phyloP scores from a whole-genome alignment of 2,888 invertebrate species.

The Endomychus coccineus region DNA sequence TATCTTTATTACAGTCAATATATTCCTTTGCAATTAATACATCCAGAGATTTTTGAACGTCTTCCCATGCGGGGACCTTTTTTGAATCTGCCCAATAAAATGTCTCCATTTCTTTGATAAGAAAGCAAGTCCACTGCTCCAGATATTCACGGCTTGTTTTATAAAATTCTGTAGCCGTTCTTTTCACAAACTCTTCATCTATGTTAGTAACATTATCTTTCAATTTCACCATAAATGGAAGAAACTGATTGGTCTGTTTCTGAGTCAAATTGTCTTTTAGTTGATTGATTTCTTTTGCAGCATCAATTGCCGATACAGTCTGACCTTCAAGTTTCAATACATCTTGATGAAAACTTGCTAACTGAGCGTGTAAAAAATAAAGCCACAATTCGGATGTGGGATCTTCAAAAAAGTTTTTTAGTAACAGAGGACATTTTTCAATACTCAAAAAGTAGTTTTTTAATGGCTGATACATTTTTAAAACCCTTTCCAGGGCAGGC shows the following conservation, averaged over 20 bases:
- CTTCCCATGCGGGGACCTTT: constrained; percentile 25
- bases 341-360: constrained; percentile 23
- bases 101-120: constrained; percentile 27
- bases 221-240: constrained; percentile 25
- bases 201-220: constrained; percentile 28
- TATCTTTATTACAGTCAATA: constrained; percentile 27
- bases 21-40: constrained; percentile 25
- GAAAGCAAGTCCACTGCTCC: constrained; percentile 20
- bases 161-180: constrained; percentile 15
- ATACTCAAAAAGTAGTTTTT: constrained; percentile 31
- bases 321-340: constrained; percentile 21
- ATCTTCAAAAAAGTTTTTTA: constrained; percentile 23
- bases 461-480: constrained; percentile 32
- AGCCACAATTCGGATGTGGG: constrained; percentile 29
- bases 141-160: constrained; percentile 30
- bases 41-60: constrained; percentile 20
- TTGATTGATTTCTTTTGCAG: constrained; percentile 26
- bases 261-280: constrained; percentile 22
- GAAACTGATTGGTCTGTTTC: constrained; percentile 17
- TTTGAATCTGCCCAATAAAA: constrained; percentile 29
- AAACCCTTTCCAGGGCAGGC: constrained; percentile 25
- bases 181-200: constrained; percentile 26
- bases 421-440: constrained; percentile 27
- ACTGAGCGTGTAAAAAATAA: constrained; percentile 26
- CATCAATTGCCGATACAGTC: constrained; percentile 24